A percentile compares a stretch with the other conserved stretches of the same genome.
Evolutionary conservation across 53 echinoderm and acorn worm genomes (phyloP).

Genomic region (Arbacia lixula): DNA sequence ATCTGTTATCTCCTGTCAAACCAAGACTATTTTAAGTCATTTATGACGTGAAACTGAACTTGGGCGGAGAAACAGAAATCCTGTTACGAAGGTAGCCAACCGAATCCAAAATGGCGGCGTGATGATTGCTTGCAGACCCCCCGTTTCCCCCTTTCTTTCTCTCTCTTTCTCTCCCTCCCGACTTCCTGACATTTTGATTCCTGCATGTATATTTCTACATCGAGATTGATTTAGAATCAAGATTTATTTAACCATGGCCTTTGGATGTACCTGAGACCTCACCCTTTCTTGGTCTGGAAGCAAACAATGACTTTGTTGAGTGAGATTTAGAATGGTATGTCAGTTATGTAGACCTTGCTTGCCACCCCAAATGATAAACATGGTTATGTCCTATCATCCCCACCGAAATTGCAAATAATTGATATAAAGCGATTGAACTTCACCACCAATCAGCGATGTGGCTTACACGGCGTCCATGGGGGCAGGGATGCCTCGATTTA

Average conservation of each 20-base stretch:
- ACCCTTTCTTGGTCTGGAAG: constrained; percentile 13
- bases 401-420: constrained; percentile 23
- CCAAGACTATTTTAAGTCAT: constrained; percentile 24
- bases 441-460: too few species aligned
- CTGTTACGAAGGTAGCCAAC: constrained; percentile 36
- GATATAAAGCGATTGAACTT: constrained; percentile 23
- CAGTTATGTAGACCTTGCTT: constrained; percentile 4
- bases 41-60: constrained; percentile 49
- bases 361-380: constrained; percentile 8
- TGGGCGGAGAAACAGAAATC: constrained; percentile 34
- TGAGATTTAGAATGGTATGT: constrained; percentile 13
- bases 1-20: not conserved
- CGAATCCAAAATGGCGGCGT: constrained; percentile 27
- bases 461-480: too few species aligned
- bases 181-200: constrained; percentile 30
- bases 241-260: constrained; percentile 21
- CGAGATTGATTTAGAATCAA: too few species aligned
- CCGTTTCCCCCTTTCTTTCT: too few species aligned
- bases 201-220: too few species aligned
- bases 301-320: constrained; percentile 32
- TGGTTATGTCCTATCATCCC: too few species aligned
- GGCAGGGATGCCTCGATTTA: too few species aligned
- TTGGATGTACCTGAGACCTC: constrained; percentile 17
- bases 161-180: not conserved
- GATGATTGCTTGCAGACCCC: constrained; percentile 21